Percentiles rank a stretch among this genome's conserved stretches.
These are phyloP conservation scores for Cettia cetti DNA, from an alignment of 2,113 vertebrate genomes.

Conservation along the genomic window DNA sequence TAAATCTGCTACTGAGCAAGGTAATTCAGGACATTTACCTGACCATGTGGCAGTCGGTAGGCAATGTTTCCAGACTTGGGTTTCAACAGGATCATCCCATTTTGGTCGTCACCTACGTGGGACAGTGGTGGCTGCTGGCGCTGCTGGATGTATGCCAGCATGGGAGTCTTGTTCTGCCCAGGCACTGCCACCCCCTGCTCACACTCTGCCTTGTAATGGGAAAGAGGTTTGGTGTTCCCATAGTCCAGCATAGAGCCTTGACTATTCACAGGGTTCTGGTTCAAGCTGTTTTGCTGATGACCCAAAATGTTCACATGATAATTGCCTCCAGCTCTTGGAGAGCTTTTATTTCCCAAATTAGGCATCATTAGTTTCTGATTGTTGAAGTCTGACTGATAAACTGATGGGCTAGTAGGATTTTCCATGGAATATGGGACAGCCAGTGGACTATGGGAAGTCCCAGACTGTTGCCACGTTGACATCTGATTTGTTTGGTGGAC, in stretches of 20 bases:
- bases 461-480: conserved; percentile 81
- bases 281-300: conserved; percentile 78
- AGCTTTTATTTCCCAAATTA: conserved; percentile 81
- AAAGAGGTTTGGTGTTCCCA: conserved; percentile 93
- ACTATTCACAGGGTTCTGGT: conserved; percentile 70
- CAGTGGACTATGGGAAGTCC: conserved; percentile 82
- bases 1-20: background rate
- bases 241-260: conserved; percentile 83
- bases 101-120: conserved; percentile 73
- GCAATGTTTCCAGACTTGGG: conserved; percentile 79
- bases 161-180: conserved; percentile 79
- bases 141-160: conserved; percentile 82
- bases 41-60: conserved; percentile 80
- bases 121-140: conserved; percentile 72
- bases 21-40: conserved; percentile 73
- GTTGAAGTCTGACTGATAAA: conserved; percentile 87
- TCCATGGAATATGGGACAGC: conserved; percentile 83
- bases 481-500: conserved; percentile 77
- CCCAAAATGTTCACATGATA: conserved; percentile 84
- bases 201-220: conserved; percentile 88
- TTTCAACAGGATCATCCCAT: conserved; percentile 79
- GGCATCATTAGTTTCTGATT: conserved; percentile 85
- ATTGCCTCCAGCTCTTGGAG: conserved; percentile 80
- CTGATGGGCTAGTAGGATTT: conserved; percentile 85
- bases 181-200: conserved; percentile 70